Evolutionary conservation across 2,113 vertebrate species (phyloP).

Genomic region (Heterocephalus glaber): DNA sequence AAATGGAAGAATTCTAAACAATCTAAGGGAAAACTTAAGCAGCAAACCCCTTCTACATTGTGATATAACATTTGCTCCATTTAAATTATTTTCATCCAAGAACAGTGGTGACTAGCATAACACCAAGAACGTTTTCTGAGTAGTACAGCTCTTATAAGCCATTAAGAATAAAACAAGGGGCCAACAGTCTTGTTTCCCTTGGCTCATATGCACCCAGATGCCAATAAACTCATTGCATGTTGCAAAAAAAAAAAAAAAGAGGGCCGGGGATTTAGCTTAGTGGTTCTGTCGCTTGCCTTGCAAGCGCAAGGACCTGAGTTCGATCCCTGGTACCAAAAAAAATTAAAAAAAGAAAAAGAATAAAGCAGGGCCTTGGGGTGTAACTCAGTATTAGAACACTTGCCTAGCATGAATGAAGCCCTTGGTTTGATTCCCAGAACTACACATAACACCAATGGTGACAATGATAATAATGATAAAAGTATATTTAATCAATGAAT

Average conservation of each 20-base stretch:
- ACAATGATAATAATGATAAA: background rate
- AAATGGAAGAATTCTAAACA: conserved; percentile 54
- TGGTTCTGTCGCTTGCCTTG: too few species aligned
- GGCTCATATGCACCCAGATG: too few species aligned
- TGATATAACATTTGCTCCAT: background rate
- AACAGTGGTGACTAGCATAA: background rate
- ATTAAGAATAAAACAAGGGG: background rate
- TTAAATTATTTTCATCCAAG: background rate
- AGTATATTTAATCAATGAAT: background rate
- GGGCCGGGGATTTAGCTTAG: too few species aligned
- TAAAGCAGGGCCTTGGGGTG: background rate
- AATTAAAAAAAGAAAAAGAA: background rate
- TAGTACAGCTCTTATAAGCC: background rate
- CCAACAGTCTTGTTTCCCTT: too few species aligned
- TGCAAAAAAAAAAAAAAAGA: too few species aligned
- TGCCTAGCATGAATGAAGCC: background rate
- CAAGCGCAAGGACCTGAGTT: too few species aligned
- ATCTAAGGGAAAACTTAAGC: conserved; percentile 14
- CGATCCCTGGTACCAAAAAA: too few species aligned
- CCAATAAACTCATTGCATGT: too few species aligned
- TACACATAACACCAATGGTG: background rate
- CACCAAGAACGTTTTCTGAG: background rate
- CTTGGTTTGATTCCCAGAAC: background rate
- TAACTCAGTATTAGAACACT: background rate
- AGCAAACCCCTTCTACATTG: background rate